Evolutionary conservation across 2,888 invertebrate genomes (phyloP), one percentile per base, ranked within the genome.

Genomic region (Ornithoptera alexandrae): DNA sequence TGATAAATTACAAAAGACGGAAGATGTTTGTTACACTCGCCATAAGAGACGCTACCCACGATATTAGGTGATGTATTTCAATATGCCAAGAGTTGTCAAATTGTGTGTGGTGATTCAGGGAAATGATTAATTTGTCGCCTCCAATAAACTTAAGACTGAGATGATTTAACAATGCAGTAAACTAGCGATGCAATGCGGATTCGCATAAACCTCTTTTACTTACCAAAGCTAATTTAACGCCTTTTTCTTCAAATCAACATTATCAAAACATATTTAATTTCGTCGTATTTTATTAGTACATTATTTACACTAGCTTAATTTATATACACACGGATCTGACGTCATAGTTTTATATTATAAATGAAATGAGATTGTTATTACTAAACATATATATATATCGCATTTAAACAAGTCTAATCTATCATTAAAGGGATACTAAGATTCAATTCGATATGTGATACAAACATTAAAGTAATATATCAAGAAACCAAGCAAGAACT

Each of bases 1-100:
- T 84, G 85, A 92, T 92, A 92, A 92, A 92, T 92, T 86, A 88
- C 83, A 77, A 78, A 83, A 86, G 89, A 89, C 91, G 87, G 92
- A 89, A 92, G 90, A 88, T 88, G 90, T 86, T 85, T 88, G 84
- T 86, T 84, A 83, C 84, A 84, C 79, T 81, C 78, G 81, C 86
- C 87, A 85, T 81, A 83, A 82, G 83, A 88, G 88, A 86, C 86
- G 86, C 84, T 85, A 83, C 83, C 74, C 79, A 75, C 76, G 79
- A 82, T 84, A 85, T 87, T 84, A 84, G 78, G 75, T 77, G 80
- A 82, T 81, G 80, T 78, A 79, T 74, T 76, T 76, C 63, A 67
- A 67, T 67, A 69, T 59, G 62, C 70, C 66, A 63, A 39, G 63
- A 36, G 39, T 62, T 71, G 65, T 62, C 66, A 68, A 70, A 71